Conservation (phyloP, 1,140 invertebrate genomes). For the Aphaenogaster floridana region DNA sequence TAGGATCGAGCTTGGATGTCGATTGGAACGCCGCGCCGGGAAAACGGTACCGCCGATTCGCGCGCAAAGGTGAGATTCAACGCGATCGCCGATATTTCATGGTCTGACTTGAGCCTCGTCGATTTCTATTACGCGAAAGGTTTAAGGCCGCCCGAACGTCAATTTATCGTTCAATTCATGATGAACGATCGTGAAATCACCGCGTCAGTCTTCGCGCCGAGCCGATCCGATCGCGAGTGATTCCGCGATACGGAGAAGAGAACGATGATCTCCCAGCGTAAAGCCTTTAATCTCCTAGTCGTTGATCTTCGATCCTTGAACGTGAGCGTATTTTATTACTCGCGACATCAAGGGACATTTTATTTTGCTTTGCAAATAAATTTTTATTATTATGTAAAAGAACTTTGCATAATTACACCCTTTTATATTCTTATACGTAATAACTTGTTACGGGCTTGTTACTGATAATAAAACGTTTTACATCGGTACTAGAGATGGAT, state of each 20-base stretch:
- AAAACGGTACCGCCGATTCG: slow-evolving; percentile 20
- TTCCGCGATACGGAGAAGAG: background rate
- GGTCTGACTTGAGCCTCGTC: background rate
- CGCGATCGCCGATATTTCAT: slow-evolving; percentile 45
- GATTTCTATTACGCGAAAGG: slow-evolving; percentile 33
- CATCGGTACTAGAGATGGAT: background rate
- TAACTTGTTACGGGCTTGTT: background rate
- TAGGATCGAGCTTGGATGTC: slow-evolving; percentile 31
- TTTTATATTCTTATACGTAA: background rate
- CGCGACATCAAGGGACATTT: background rate
- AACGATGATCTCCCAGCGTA: background rate
- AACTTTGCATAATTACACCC: background rate
- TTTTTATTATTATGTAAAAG: background rate
- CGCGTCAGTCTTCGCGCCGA: slow-evolving; percentile 7
- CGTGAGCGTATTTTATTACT: background rate
- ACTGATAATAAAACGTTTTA: background rate
- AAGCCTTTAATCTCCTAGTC: background rate
- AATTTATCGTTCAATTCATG: slow-evolving; percentile 10
- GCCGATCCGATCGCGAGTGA: background rate
- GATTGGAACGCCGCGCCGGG: slow-evolving; percentile 29
- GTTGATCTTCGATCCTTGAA: slow-evolving; percentile 2
- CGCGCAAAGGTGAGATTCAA: slow-evolving; percentile 52
- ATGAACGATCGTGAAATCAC: slow-evolving; percentile 13
- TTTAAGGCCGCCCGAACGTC: slow-evolving; percentile 29
- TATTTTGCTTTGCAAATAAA: background rate